Evolutionary conservation across 2,113 vertebrate species (phyloP), one percentile per base, ranked within the genome.

Genomic region (Corvus moneduloides): DNA sequence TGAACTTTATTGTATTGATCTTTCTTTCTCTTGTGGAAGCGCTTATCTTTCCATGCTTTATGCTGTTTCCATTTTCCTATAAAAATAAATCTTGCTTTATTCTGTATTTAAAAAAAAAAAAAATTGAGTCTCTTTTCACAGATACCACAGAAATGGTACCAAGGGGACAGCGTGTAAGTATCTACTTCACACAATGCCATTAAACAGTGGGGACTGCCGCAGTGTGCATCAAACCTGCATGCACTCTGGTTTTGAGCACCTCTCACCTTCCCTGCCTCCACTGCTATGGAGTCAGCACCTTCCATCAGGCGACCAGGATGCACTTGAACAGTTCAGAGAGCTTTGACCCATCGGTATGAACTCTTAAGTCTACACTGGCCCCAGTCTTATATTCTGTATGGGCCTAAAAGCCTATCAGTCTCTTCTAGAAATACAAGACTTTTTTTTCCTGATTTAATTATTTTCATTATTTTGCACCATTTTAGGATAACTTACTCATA

Each of bases 261-360:
- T 61, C 49, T 72, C 58, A 79, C 18, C 19, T 76, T 79, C 39
- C 24, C 43, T 44, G 8, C 21, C 30, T 89, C 14, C 11, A 11
- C 3, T 10, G 2, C 10, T 43, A 4, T 27, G 33, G 66, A 72
- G 18, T 18, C 21, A 72, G 4, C 32, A 52, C 26, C 33, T 72
- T 75, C 48, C 16, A 8, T 35, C 11, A 16, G 10, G 11, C 0
- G 0, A 19, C 11, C 16, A 7, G 2, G 5, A 35, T 61, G 24
- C 39, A 22, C 24, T 82, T 87, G 32, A 75, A 39, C 2, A 48
- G 9, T 6, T 20, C 23, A 83, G 17, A 7, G 67, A 59, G 9
- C 69, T 80, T 73, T 76, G 33, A 72, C 15, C 13, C 21, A 5
- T 8, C 14, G 63, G 10, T 39, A 39, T 16, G 30, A 79, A 56